phyloP scores from a whole-genome alignment of 2,888 invertebrate genomes.

The Scelioninae gen. 2 region DNA sequence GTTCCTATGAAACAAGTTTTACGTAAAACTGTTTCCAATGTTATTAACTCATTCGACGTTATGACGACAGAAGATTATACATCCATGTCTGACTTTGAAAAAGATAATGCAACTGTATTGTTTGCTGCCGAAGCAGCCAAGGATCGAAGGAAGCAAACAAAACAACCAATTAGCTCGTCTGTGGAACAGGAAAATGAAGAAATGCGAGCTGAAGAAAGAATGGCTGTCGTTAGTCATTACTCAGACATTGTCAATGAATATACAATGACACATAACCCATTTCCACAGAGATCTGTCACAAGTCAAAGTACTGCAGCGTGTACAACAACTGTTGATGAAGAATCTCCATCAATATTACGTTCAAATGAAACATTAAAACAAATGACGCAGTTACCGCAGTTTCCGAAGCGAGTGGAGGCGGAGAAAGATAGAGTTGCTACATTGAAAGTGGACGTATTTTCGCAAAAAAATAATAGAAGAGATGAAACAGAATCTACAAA shows the following conservation, averaged over 20 bases:
- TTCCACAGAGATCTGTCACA: conserved; percentile 50
- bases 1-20: conserved; percentile 69
- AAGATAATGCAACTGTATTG: conserved; percentile 71
- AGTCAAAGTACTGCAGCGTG: conserved; percentile 22
- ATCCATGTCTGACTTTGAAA: conserved; percentile 69
- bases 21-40: conserved; percentile 43
- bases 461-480: too few species aligned
- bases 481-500: too few species aligned
- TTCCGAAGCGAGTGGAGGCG: too few species aligned
- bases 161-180: conserved; percentile 65
- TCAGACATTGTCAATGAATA: conserved; percentile 86
- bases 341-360: too few species aligned
- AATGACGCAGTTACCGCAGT: too few species aligned
- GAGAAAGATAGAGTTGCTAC: too few species aligned
- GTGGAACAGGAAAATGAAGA: conserved; percentile 68
- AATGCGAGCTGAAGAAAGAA: conserved; percentile 68
- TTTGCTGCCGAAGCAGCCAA: conserved; percentile 73
- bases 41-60: neutral
- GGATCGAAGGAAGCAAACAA: conserved; percentile 69
- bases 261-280: conserved; percentile 71
- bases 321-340: too few species aligned
- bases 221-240: conserved; percentile 84
- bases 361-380: neutral
- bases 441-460: too few species aligned
- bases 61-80: conserved; percentile 27